A percentile compares a stretch with the other conserved stretches of the same genome.
Evolutionary conservation across 2,888 invertebrate genomes (phyloP).

Genomic region (Lepeophtheirus nordmannii): DNA sequence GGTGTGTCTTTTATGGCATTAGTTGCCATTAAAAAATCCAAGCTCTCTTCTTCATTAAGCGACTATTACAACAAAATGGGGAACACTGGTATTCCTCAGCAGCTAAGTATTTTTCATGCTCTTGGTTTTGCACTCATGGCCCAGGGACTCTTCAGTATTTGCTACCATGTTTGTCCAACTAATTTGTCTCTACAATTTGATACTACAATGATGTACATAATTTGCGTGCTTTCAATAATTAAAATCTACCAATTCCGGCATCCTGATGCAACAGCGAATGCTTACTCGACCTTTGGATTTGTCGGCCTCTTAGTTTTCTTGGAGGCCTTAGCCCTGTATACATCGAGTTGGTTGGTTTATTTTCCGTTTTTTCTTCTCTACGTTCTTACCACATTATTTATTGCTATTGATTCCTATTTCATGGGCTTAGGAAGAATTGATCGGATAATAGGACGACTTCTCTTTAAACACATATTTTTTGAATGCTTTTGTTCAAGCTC

Average conservation of each 20-base stretch:
- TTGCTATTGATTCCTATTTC: constrained; percentile 21
- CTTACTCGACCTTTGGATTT: constrained; percentile 17
- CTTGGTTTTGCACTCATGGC: constrained; percentile 18
- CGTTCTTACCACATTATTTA: constrained; percentile 16
- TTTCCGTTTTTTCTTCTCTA: constrained; percentile 7
- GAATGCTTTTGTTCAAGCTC: not conserved
- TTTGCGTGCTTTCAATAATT: constrained; percentile 10
- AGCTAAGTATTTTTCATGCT: constrained; percentile 20
- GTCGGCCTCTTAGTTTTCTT: constrained; percentile 8
- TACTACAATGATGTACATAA: constrained; percentile 22
- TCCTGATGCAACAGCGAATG: constrained; percentile 20
- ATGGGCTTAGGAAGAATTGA: constrained; percentile 16
- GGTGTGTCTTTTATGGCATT: constrained; percentile 1
- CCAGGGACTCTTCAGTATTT: constrained; percentile 17
- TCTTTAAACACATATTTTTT: constrained; percentile 2
- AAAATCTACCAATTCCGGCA: constrained; percentile 21
- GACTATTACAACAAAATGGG: constrained; percentile 4
- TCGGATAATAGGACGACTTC: not conserved
- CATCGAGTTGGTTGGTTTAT: constrained; percentile 9
- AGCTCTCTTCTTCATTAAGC: not conserved
- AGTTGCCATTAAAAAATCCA: not conserved
- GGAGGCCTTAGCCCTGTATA: constrained; percentile 14
- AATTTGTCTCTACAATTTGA: constrained; percentile 19
- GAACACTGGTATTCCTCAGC: constrained; percentile 12
- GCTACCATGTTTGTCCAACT: constrained; percentile 22